A percentile compares a stretch with the other conserved stretches of the same genome.
These are phyloP conservation scores for Proales similis DNA, from an alignment of 1,140 invertebrate species.

Conservation along the genomic window DNA sequence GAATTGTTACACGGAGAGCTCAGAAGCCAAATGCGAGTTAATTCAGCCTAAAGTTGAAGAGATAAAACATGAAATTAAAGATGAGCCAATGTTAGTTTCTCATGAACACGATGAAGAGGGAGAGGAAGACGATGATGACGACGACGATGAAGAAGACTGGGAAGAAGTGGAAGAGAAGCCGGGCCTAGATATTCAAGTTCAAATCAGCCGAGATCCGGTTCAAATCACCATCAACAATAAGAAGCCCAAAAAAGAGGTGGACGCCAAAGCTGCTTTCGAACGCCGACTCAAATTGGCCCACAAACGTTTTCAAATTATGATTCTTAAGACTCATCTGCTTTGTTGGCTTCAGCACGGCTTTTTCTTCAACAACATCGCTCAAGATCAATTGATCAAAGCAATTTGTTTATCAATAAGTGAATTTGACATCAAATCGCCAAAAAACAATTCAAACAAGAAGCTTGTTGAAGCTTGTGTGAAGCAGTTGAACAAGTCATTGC, in stretches of 20 bases:
- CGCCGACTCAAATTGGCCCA: slow-evolving; percentile 14
- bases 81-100: too few species aligned
- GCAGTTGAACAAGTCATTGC: neutral
- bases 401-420: neutral
- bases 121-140: slow-evolving; percentile 3
- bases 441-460: neutral
- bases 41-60: too few species aligned
- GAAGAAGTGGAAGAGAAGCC: slow-evolving; percentile 25
- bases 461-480: neutral
- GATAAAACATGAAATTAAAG: too few species aligned
- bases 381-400: neutral
- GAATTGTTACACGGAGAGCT: too few species aligned
- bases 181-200: neutral
- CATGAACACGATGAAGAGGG: neutral
- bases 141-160: slow-evolving; percentile 13
- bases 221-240: slow-evolving; percentile 3
- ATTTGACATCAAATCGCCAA: neutral
- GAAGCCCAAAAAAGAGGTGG: slow-evolving; percentile 16
- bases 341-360: slow-evolving; percentile 34
- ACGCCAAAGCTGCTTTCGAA: slow-evolving; percentile 17
- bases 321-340: slow-evolving; percentile 22
- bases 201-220: slow-evolving; percentile 7
- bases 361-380: neutral
- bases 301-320: slow-evolving; percentile 10
- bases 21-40: too few species aligned